Evolutionary conservation across 2,888 invertebrate species (phyloP).

Genomic region (Meandrusa payeni): DNA sequence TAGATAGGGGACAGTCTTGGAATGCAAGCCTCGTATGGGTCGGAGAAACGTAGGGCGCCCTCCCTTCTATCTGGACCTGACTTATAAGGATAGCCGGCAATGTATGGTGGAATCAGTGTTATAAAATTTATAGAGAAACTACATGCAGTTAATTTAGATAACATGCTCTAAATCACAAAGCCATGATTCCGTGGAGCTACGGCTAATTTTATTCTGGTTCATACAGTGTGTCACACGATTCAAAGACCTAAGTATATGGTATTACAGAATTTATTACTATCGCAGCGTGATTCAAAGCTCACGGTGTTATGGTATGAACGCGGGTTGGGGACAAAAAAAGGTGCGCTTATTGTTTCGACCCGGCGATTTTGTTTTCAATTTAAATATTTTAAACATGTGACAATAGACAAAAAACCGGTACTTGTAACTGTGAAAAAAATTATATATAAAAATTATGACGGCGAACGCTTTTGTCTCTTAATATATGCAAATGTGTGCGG

Average conservation of each 20-base stretch:
- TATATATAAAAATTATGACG: slow-evolving; percentile 78
- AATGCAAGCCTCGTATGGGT: no score
- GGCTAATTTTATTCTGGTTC: slow-evolving; percentile 47
- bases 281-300: slow-evolving; percentile 15
- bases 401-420: slow-evolving; percentile 78
- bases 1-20: no score
- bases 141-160: slow-evolving; percentile 2
- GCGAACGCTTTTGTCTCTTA: slow-evolving; percentile 66
- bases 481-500: slow-evolving; percentile 71
- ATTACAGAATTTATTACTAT: slow-evolving; percentile 30
- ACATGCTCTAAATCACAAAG: slow-evolving; percentile 31
- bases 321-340: slow-evolving; percentile 51
- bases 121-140: not conserved
- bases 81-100: no score
- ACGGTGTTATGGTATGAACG: slow-evolving; percentile 42
- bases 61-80: no score
- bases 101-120: no score
- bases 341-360: slow-evolving; percentile 70
- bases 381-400: slow-evolving; percentile 75
- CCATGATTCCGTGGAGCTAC: slow-evolving; percentile 43
- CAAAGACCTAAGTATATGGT: fast-evolving
- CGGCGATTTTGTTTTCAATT: slow-evolving; percentile 74
- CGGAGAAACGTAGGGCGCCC: no score
- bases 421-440: slow-evolving; percentile 78
- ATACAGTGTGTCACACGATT: slow-evolving; percentile 22